Evolutionary conservation across 2,888 invertebrate species (phyloP), one percentile per base, ranked within the genome.

Genomic region (Volucella inanis): DNA sequence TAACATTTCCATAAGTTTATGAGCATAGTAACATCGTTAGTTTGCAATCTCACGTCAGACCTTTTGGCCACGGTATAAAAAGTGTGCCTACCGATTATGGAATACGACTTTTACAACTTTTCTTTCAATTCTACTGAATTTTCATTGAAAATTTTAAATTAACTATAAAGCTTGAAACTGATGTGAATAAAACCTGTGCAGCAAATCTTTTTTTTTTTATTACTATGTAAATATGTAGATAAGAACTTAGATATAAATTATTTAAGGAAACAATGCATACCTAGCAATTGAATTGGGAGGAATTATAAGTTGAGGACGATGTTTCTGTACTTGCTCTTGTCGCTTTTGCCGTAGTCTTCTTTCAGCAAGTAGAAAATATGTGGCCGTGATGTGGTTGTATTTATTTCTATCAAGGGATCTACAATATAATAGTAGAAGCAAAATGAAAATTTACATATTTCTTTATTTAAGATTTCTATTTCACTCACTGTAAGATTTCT

Each of bases 381-480:
- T 99, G 59, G 99, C 99, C 41, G 99, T 99, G 89, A 99, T 96
- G 92, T 99, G 98, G 93, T 98, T 98, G 93, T 99, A 99, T 90
- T 98, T 98, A 93, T 99, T 97, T 90, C 96, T 96, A 90, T 98
- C 98, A 90, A 99, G 93, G 74, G 98, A 96, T 87, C 97, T 97
- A 91, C 39, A 91, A 92, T 88, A 75, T n/a, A 47, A 6, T 65
- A 59, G 3, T 41, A 75, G 61, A 68, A 62, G 38, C 22, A 62
- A 2, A 22, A 18, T 3, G 0, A 4, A 10, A 12, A 45, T 12
- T 0, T 31, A 6, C 11, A 39, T 12, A 50, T n/a, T 11, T 3
- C 6, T 15, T 31, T 55, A 41, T 31, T 49, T 59, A 54, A 57
- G 55, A 47, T 22, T 31, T 43, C 4, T n/a, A 9, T 49, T 70